Evolutionary conservation across 2,113 vertebrate genomes (phyloP).

Genomic region (Oreocharis arfaki): DNA sequence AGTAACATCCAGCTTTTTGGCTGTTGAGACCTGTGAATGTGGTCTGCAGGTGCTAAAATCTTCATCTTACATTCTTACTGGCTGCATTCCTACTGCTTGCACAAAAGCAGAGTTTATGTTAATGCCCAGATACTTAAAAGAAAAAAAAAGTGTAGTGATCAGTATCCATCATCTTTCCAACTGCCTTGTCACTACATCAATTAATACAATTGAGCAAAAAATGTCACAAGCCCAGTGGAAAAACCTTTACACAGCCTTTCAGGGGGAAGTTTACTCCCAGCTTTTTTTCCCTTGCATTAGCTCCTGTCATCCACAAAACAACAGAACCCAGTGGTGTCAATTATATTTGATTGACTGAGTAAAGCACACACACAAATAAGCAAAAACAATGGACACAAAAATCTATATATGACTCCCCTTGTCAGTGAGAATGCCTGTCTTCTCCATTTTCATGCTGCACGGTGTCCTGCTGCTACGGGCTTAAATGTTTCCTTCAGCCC

Average conservation of each 20-base stretch:
- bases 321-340: conserved; percentile 99
- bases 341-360: conserved; percentile 99
- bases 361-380: conserved; percentile 99
- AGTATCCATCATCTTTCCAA: conserved; percentile 91
- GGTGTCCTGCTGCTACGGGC: conserved; percentile 79
- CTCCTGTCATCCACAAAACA: conserved; percentile 94
- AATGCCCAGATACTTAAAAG: conserved; percentile 55
- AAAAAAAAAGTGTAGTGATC: conserved; percentile 79
- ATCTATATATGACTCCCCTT: conserved; percentile 98
- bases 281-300: conserved; percentile 89
- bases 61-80: neutral
- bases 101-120: conserved; percentile 67
- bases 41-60: neutral
- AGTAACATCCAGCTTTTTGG: neutral
- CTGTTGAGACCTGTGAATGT: neutral
- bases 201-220: conserved; percentile 91
- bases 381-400: conserved; percentile 99
- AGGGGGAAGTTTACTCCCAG: conserved; percentile 82
- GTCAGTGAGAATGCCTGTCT: conserved; percentile 91
- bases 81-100: neutral
- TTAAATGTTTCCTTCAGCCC: conserved; percentile 86
- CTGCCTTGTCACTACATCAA: conserved; percentile 86
- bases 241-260: conserved; percentile 83
- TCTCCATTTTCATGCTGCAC: conserved; percentile 85
- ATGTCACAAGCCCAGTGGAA: conserved; percentile 78